Conservation (phyloP, 2,888 invertebrate genomes). For the Adelphocoris suturalis region DNA sequence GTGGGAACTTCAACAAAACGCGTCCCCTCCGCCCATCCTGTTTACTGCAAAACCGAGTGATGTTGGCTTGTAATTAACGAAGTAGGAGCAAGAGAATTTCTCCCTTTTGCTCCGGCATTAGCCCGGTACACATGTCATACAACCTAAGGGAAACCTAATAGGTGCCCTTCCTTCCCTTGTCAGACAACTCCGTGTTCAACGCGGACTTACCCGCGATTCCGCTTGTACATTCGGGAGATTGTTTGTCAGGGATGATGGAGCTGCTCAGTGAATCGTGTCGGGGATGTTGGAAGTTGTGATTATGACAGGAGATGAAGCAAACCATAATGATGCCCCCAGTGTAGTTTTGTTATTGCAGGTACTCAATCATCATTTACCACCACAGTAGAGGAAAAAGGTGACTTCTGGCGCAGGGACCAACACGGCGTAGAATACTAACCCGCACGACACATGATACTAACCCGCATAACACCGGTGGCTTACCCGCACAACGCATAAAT, state of each 20-base stretch:
- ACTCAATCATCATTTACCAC: too few relatives aligned
- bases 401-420: too few relatives aligned
- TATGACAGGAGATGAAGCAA: background rate
- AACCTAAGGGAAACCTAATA: conserved; percentile 29
- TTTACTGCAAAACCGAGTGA: conserved; percentile 32
- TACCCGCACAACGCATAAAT: too few relatives aligned
- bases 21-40: background rate
- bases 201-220: background rate
- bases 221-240: background rate
- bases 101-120: conserved; percentile 5
- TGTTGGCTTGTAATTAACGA: conserved; percentile 36
- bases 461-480: too few relatives aligned
- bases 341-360: too few relatives aligned
- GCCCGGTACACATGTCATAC: conserved; percentile 19
- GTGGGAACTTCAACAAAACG: conserved; percentile 39
- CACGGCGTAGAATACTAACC: too few relatives aligned
- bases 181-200: background rate
- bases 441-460: too few relatives aligned
- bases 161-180: background rate
- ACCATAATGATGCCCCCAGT: background rate
- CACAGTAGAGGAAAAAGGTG: too few relatives aligned
- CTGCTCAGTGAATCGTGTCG: background rate
- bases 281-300: background rate
- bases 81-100: conserved; percentile 27
- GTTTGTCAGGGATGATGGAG: conserved; percentile 6